Evolutionary conservation across 2,113 vertebrate genomes (phyloP).

Genomic region (Jacana jacana): DNA sequence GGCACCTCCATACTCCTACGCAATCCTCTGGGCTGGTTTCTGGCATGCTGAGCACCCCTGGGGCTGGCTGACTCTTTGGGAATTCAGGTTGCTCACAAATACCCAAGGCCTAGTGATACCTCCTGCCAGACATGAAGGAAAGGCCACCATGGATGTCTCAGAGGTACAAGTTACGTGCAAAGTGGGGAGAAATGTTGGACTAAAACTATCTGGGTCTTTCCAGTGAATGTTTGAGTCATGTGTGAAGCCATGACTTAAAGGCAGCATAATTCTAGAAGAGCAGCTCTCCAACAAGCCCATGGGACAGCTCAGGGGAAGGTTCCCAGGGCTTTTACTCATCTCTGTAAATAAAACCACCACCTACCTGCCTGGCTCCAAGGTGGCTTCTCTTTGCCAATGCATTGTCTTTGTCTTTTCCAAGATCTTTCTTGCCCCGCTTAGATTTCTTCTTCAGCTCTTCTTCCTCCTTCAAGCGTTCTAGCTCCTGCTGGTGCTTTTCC

Average conservation of each 20-base stretch:
- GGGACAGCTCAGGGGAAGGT: not conserved
- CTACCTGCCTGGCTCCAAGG: slow-evolving; percentile 65
- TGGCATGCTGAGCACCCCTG: not conserved
- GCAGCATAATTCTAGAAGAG: not conserved
- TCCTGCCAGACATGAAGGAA: not conserved
- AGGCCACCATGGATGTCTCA: not conserved
- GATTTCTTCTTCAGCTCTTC: slow-evolving; percentile 76
- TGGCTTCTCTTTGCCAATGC: slow-evolving; percentile 59
- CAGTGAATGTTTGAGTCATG: not conserved
- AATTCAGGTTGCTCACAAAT: not conserved
- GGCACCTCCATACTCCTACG: not conserved
- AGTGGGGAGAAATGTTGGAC: not conserved
- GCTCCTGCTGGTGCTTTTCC: slow-evolving; percentile 68
- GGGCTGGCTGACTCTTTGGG: not conserved
- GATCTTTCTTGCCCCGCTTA: slow-evolving; percentile 69
- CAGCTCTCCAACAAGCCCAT: not conserved
- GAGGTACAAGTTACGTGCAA: not conserved
- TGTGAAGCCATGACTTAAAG: not conserved
- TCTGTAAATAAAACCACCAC: not conserved
- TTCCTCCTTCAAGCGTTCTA: slow-evolving; percentile 72
- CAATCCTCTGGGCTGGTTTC: not conserved
- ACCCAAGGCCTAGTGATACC: not conserved
- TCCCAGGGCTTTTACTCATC: not conserved
- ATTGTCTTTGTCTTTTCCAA: slow-evolving; percentile 69
- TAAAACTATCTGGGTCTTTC: not conserved